A percentile compares a stretch with the other conserved stretches of the same genome.
Evolutionary conservation across 2,113 vertebrate genomes (phyloP).

Genomic region (Paramormyrops kingsleyae): DNA sequence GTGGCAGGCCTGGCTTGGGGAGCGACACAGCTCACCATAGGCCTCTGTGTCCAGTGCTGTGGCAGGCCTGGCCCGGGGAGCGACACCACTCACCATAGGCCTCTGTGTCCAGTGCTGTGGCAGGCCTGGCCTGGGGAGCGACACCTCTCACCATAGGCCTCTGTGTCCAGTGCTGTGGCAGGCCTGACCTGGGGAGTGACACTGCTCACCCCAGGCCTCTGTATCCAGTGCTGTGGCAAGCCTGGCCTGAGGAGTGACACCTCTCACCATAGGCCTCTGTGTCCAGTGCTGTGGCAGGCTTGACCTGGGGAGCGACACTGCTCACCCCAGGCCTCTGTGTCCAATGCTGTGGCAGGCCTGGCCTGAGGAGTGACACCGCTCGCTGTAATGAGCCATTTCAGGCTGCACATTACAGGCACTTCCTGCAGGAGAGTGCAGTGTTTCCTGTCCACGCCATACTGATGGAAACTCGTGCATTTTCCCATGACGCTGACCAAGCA

Average conservation of each 20-base stretch:
- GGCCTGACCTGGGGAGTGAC: no score
- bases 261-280: neutral
- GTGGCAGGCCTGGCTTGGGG: neutral
- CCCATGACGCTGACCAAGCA: constrained; percentile 14
- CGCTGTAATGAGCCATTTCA: neutral
- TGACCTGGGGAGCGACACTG: no score
- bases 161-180: neutral
- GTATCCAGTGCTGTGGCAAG: neutral
- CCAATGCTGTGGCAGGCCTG: neutral
- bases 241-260: neutral
- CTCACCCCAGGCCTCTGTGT: neutral
- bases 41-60: neutral
- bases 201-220: neutral
- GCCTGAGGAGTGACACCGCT: neutral
- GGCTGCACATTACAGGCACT: constrained; percentile 6
- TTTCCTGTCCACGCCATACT: constrained; percentile 18
- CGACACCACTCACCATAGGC: neutral
- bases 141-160: neutral
- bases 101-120: neutral
- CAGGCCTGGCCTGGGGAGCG: neutral
- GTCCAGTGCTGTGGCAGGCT: neutral
- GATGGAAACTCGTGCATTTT: constrained; percentile 24
- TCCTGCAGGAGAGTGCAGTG: constrained; percentile 6
- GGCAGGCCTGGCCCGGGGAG: neutral
- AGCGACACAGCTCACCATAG: neutral